These are phyloP conservation scores for Drosophila novamexicana DNA, from an alignment of 1,140 invertebrate genomes.

Conservation along the genomic window DNA sequence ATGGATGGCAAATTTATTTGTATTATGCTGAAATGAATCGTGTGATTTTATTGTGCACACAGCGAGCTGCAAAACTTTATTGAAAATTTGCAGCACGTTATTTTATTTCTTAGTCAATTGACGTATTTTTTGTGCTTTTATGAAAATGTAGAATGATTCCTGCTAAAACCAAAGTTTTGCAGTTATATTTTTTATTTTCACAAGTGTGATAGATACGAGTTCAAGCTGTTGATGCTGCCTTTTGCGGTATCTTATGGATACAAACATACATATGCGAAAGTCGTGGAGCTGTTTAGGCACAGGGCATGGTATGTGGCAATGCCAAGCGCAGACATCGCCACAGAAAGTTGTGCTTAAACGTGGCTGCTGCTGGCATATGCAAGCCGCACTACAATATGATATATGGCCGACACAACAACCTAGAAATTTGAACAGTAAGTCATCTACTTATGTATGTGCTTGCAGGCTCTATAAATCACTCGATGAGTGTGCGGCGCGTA, in stretches of 20 bases:
- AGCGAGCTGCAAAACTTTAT: conserved; percentile 19
- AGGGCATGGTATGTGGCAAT: conserved; percentile 71
- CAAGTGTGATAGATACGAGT: conserved; percentile 66
- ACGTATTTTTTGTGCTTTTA: not conserved
- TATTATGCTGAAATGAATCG: conserved; percentile 31
- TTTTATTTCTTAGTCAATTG: conserved; percentile 43
- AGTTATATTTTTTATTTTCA: conserved; percentile 26
- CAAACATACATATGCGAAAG: not conserved
- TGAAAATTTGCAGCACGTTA: conserved; percentile 33
- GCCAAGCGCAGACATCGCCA: conserved; percentile 52
- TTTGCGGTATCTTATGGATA: conserved; percentile 28
- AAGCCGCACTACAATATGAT: conserved; percentile 70
- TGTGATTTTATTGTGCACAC: conserved; percentile 38
- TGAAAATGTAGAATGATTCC: conserved; percentile 5
- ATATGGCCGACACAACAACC: conserved; percentile 65
- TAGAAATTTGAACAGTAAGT: conserved; percentile 60
- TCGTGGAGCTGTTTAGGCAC: conserved; percentile 24
- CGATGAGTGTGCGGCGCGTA: conserved; percentile 32
- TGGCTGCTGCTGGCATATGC: conserved; percentile 65
- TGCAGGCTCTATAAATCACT: conserved; percentile 58
- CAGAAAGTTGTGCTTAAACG: conserved; percentile 28
- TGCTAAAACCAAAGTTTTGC: conserved; percentile 25
- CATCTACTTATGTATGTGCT: conserved; percentile 43
- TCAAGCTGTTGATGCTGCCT: conserved; percentile 28
- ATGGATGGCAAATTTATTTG: conserved; percentile 33